Evolutionary conservation across 2,888 invertebrate species (phyloP), one percentile per base, ranked within the genome.

Genomic region (Pycnomerus fuliginosus): DNA sequence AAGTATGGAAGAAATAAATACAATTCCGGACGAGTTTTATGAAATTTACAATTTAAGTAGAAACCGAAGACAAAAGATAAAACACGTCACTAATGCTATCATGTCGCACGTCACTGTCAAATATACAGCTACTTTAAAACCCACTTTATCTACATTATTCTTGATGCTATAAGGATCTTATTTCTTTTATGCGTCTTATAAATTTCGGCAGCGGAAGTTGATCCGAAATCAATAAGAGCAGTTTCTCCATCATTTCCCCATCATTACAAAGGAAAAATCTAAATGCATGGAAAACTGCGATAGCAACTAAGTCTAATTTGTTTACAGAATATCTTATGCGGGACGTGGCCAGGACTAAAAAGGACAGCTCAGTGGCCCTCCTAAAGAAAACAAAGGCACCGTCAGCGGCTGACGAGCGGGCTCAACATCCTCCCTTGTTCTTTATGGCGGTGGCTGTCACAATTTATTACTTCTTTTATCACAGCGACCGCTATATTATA

Each of bases 281-380:
- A n/a, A n/a, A 49, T 29, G 55, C 38, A 42, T 56, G 57, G 53
- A 37, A 33, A 38, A 44, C 40, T 37, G 41, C 48, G 60, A 56
- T 59, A 59, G 38, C 45, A 52, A 55, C 51, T 45, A 50, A 55
- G 52, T 51, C 54, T 67, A 67, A 68, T 68, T 66, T 69, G 69
- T 69, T 69, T 67, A 67, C 69, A 58, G 53, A 68, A 70, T 69
- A 65, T 64, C 68, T 67, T 68, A 70, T 63, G 67, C 68, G 58
- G 55, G 56, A 64, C 69, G 70, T 69, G 69, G 65, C 52, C 48
- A 34, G 16, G 63, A 58, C 53, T 64, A 50, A 55, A 58, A 56
- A 55, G 50, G 53, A 50, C 62, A 56, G 67, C 67, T 70, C 67
- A 70, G 59, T 55, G 49, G 52, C 50, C 53, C 51, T 48, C 36